Base-by-base conservation (phyloP, 2,797 vertebrate species). In the Thalassophryne amazonica region DNA sequence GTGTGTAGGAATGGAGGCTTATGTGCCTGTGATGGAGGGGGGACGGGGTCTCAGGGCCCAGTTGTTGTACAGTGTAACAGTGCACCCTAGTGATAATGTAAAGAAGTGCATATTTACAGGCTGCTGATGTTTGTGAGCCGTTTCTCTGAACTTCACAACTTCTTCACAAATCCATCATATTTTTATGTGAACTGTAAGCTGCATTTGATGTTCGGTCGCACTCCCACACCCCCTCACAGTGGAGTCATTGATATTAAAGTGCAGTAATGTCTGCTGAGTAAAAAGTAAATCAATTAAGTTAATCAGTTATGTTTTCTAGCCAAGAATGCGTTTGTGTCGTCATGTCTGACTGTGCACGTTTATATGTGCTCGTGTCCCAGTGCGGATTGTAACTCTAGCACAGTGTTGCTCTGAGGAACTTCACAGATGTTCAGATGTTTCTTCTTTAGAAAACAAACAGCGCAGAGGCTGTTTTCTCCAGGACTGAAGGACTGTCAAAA, bases 391-490 rank as follows among this genome's bases (percentile, higher is more conserved):
- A 84, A 85, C 72, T 75, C 50, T 39, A 76, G 40, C 73, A 66
- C 83, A 73, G 70, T 81, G 81, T 74, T 73, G 81, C 70, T 69
- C 59, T 16, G 17, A 84, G 70, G 61, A 83, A 73, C 75, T 29
- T 60, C 63, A 35, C 78, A 87, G 78, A 87, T 87, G 86, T 86
- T 84, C 80, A 80, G 71, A 87, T 85, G 86, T 81, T 85, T 79
- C 73, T 70, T 42, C 63, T n/a, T 69, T 49, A 30, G 45, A 83
- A 87, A 89, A 88, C 78, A 87, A 88, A 89, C 79, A 84, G 27
- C 69, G 65, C 62, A 70, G 65, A 70, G 73, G 60, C 68, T 61
- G 43, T 78, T 69, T 80, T 76, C 48, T 69, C 40, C 73, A 58
- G 60, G 60, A 78, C 61, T 34, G 36, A 36, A 36, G 45, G 65